Base-by-base conservation (phyloP, 2,113 vertebrate genomes). In the Podarcis muralis region DNA sequence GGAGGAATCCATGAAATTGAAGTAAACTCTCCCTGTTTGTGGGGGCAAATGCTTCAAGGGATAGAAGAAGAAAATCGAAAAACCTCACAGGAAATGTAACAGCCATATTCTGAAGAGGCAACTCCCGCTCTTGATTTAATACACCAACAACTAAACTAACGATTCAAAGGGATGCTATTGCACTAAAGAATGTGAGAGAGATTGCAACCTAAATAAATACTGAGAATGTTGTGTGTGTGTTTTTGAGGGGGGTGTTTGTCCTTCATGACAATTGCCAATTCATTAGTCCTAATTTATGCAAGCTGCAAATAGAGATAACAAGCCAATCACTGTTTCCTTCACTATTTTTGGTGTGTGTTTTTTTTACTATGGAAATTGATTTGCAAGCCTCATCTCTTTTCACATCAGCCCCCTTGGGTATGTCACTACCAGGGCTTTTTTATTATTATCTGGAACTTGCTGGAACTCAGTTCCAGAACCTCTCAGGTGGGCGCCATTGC, bases 291-390 rank as follows among this genome's bases (percentile, higher is more conserved):
- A 82, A 88, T 88, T 75, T 88, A 88, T 83, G 81, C 87, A 88
- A 75, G 35, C 71, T 82, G 87, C 57, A 88, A 65, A 88, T n/a
- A 74, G 53, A 82, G 86, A 88, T 88, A 88, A 83, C 79, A 88
- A 88, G 71, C 79, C 53, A 43, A 32, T 40, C 68, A 30, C 35
- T 37, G 68, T 15, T 75, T 75, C 66, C 11, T 74, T 74, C 68
- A 30, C 32, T 74, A 43, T n/a, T 79, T 48, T 53, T n/a, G n/a
- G n/a, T n/a, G n/a, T n/a, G n/a, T n/a, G n/a, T n/a, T 79, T 48
- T 53, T 48, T 79, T 71, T 57, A 57, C 43, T 71, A 59, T 88
- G 69, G 35, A 75, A 37, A 76, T 75, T 75, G 48, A 88, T 88
- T 88, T 88, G 48, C 66, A 87, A 74, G 37, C 22, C 80, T 74